A percentile compares a stretch with the other conserved stretches of the same genome.
Evolutionary conservation across 1,140 invertebrate genomes (phyloP).

Genomic region (Aphidius ervi): DNA sequence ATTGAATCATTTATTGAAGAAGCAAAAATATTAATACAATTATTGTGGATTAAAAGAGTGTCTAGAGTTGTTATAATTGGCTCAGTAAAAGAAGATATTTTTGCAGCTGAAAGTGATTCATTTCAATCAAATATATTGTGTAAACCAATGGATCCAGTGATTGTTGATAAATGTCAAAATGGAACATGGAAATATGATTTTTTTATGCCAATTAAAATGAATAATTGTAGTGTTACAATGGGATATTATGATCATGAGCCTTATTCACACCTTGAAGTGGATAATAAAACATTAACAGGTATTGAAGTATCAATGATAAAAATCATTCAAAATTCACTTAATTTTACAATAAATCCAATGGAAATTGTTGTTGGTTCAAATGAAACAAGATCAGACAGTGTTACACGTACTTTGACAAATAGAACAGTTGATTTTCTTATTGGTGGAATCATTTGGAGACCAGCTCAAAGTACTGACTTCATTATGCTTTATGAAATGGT

Average conservation of each 20-base stretch:
- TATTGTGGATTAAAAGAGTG: constrained; percentile 30
- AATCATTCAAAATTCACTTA: constrained; percentile 3
- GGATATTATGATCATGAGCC: constrained; percentile 33
- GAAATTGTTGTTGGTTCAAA: constrained; percentile 1
- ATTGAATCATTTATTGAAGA: constrained; percentile 28
- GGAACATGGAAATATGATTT: constrained; percentile 3
- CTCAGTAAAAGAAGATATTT: constrained; percentile 17
- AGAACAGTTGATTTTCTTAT: constrained; percentile 32
- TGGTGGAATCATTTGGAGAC: constrained; percentile 35
- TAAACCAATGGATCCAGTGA: constrained; percentile 17
- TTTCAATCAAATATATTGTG: constrained; percentile 20
- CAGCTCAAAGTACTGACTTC: constrained; percentile 24
- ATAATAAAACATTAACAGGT: constrained; percentile 16
- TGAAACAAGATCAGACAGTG: neutral
- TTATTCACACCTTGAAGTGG: constrained; percentile 25
- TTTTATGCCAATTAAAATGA: constrained; percentile 13
- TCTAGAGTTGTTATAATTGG: constrained; percentile 31
- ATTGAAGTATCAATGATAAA: constrained; percentile 24
- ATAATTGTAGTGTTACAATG: constrained; percentile 25
- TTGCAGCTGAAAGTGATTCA: constrained; percentile 28
- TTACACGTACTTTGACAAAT: constrained; percentile 2
- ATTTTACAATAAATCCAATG: neutral
- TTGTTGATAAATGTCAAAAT: constrained; percentile 28
- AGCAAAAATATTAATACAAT: constrained; percentile 10
- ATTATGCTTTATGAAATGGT: constrained; percentile 38